Conservation (phyloP, 92 coral and sea anemone genomes). For the Scolanthus callimorphus region DNA sequence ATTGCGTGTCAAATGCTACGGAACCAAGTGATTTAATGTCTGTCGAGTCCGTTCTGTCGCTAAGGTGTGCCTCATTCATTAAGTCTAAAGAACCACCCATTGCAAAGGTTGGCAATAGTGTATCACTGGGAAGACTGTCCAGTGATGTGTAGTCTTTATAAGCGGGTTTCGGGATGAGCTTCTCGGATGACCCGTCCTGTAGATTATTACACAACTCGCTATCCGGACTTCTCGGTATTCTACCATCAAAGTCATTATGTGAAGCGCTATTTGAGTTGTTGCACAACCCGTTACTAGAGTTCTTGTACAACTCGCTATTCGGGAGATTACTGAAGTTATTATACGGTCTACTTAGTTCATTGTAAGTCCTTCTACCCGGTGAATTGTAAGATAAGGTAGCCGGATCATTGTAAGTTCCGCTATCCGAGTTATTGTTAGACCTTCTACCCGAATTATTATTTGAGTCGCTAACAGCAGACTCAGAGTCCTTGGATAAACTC, state of each 20-base stretch:
- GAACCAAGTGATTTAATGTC: conserved; percentile 6
- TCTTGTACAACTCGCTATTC: no score
- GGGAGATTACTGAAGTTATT: no score
- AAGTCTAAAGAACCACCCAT: neutral
- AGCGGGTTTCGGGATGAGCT: neutral
- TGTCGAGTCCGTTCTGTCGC: conserved; percentile 12
- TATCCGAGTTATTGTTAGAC: neutral
- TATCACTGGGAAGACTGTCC: neutral
- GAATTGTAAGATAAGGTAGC: no score
- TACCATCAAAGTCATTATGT: neutral
- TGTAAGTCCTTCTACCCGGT: neutral
- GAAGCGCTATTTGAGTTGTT: no score
- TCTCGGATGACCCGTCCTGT: conserved; percentile 4
- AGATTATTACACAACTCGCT: conserved; percentile 24
- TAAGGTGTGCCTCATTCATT: neutral
- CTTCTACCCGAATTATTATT: neutral
- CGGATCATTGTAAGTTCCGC: neutral
- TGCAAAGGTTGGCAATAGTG: neutral
- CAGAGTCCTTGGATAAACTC: no score
- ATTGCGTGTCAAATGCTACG: conserved; percentile 25
- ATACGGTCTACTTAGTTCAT: no score
- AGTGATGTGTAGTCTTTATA: conserved; percentile 6
- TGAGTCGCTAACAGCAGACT: no score
- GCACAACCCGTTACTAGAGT: no score
- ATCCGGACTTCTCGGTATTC: neutral